Evolutionary conservation across 2,113 vertebrate species (phyloP).

Genomic region (Microcebus griseorufus): DNA sequence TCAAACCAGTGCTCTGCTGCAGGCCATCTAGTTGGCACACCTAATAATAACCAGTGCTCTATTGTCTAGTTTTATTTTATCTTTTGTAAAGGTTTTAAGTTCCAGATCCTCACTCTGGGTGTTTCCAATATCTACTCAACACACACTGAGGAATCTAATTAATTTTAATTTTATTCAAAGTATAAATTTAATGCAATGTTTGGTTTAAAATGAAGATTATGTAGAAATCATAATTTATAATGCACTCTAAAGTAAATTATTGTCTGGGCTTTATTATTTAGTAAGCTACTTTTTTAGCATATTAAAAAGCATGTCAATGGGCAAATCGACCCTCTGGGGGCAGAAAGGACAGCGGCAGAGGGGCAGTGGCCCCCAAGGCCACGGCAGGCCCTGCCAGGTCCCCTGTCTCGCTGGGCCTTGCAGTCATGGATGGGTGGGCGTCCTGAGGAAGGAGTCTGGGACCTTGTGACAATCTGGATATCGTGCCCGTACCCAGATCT

Average conservation of each 20-base stretch:
- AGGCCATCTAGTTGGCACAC: fast-evolving
- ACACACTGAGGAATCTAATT: not conserved
- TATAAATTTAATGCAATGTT: not conserved
- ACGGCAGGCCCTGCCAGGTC: too few species aligned
- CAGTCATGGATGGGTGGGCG: fast-evolving
- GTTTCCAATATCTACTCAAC: not conserved
- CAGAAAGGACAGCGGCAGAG: not conserved
- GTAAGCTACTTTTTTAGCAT: not conserved
- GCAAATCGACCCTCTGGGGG: too few species aligned
- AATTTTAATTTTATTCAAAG: not conserved
- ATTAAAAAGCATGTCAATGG: not conserved
- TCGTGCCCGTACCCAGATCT: not conserved
- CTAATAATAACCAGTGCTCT: fast-evolving
- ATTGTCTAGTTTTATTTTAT: fast-evolving
- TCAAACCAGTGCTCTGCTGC: fast-evolving
- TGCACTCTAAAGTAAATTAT: not conserved
- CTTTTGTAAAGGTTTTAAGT: fast-evolving
- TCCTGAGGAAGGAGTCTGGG: fast-evolving
- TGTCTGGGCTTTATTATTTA: not conserved
- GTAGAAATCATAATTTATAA: not conserved
- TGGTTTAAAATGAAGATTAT: not conserved
- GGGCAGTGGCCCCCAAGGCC: too few species aligned
- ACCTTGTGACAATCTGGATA: too few species aligned
- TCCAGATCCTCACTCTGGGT: not conserved
- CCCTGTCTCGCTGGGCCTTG: not conserved